Evolutionary conservation across 2,888 invertebrate species (phyloP), one percentile per base, ranked within the genome.

Genomic region (Thalpophila matura): DNA sequence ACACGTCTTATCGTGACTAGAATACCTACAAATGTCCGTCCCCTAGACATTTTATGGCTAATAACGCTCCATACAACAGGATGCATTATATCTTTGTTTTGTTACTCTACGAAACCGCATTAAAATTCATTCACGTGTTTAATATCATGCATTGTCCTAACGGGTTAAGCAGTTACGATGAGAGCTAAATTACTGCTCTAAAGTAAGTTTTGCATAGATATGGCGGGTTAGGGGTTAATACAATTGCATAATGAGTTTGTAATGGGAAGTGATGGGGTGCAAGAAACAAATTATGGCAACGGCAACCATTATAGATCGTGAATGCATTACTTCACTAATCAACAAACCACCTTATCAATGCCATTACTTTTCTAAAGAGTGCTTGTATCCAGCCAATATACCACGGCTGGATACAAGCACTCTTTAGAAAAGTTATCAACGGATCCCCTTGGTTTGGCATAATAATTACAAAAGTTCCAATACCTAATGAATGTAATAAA

Each of bases 91-190:
- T 24, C 22, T 55, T 54, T 33, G 45, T 51, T 45, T 20, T 68
- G 54, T 46, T 47, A 16, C 29, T 43, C 24, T 14, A 35, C 10
- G 12, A 14, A 31, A 51, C 16, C 22, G 37, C 16, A 55, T 38
- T 42, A 47, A 24, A 74, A 61, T 55, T 74, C 46, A 70, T 68
- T 70, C 50, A 68, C 55, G 37, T 29, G 47, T 51, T 59, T 67
- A 69, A 27, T 24, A 56, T 47, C 56, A 67, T 38, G 37, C 27
- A 24, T 27, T 38, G 24, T 31, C 29, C 49, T 68, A 68, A 70
- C 74, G 61, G 69, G 54, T 45, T 46, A 14, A 40, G 35, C 38
- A 35, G 53, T 55, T 61, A 68, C 37, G 56, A 65, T 72, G 37
- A 46, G 40, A 12, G 38, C 29, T 26, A 56, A 65, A 65, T 56